Evolutionary conservation across 2,888 invertebrate species (phyloP), one percentile per base, ranked within the genome.

Genomic region (Camptogramma bilineatum): DNA sequence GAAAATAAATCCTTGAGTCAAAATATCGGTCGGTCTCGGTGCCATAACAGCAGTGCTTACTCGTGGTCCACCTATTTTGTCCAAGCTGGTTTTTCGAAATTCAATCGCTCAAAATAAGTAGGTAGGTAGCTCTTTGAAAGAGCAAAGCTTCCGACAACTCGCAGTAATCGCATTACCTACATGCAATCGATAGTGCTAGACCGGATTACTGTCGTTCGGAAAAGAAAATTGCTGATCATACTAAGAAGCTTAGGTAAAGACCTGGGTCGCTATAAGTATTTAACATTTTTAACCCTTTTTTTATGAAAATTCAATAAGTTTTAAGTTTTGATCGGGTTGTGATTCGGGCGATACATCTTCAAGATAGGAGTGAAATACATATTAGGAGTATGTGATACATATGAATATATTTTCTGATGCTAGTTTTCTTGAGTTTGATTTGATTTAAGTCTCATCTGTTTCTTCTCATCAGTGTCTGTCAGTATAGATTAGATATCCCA

Each of bases 91-190:
- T n/a, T n/a, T 42, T 53, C 51, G 46, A 28, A 60, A 57, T 65
- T 69, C 68, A 69, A 73, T 73, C 68, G 68, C 53, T 72, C 46
- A 54, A 66, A 61, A 61, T 61, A 66, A 73, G 60, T 71, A 74
- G 74, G 60, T 61, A 66, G 73, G 60, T 71, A 74, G 74, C 69
- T 67, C 64, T 64, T 75, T 72, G 64, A 63, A 64, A 66, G 67
- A 75, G 73, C 74, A 78, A 76, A 81, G 80, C 80, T 80, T 76
- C 75, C 59, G 34, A 76, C 78, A 80, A 86, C 79, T 83, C 72
- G 76, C 68, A 70, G 77, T 89, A 90, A 90, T 89, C 88, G 86
- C 78, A 89, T 90, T 90, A 86, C 77, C 77, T 77, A 76, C 80
- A 79, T 80, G 78, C 80, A 83, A 85, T 86, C 85, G 82, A 86